Evolutionary conservation across 1,140 invertebrate species (phyloP), one percentile per base, ranked within the genome.

Genomic region (Sitophilus oryzae): DNA sequence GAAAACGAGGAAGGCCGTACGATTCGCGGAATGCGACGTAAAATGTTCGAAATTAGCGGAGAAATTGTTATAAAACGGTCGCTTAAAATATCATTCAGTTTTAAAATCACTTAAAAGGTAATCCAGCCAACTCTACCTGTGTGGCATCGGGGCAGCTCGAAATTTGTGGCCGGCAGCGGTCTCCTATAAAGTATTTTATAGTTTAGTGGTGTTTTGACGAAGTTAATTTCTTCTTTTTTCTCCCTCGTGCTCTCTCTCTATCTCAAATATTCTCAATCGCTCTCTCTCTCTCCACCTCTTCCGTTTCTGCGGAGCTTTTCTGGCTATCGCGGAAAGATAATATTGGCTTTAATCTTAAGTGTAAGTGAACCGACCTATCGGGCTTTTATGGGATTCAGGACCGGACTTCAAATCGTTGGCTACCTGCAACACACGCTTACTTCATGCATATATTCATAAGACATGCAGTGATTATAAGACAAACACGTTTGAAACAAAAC

Each of bases 91-190:
- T 40, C 48, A 21, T 20, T 50, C 21, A 11, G 19, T 50, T 50
- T 50, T 50, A 50, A 50, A 50, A 50, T 50, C 48, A 50, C 48
- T 50, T 50, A 50, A 50, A 50, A 50, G 48, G 48, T 37, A 50
- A 50, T 50, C 48, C 19, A 20, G 4, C 18, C 11, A 19, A 40
- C 37, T 50, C 48, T 40, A 40, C 37, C 36, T 50, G 48, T 50
- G 48, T 50, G 48, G 48, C 48, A 50, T 50, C 25, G 25, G 25
- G 5, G 5, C 25, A 30, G 5, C 20, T 30, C 11, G 10, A 50
- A 50, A 40, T 50, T 50, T 50, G 36, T 25, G 15, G 15, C 37
- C 5, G 11, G 25, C 25, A 30, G 30, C 40, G 40, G 15, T 21
- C 15, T n/a, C 3, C 40, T 21, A 42, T 42, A 42, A 42, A 48